A percentile compares a stretch with the other conserved stretches of the same genome.
Evolutionary conservation across 2,888 invertebrate species (phyloP).

Genomic region (Pheosia tremula): DNA sequence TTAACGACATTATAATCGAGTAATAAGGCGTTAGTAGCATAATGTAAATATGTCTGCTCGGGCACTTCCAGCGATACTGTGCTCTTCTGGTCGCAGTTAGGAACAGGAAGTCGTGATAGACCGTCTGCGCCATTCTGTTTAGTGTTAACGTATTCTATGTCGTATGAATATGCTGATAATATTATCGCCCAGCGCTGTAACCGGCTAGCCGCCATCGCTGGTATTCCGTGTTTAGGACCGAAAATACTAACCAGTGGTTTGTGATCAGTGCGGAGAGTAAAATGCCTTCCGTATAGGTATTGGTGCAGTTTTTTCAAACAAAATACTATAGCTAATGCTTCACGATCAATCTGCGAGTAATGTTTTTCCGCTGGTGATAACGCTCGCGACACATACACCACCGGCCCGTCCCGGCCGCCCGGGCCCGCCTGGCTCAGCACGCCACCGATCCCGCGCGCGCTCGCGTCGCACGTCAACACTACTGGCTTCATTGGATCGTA

Average conservation of each 20-base stretch:
- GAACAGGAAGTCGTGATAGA: too few species aligned
- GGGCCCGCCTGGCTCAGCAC: background rate
- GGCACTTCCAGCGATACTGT: background rate
- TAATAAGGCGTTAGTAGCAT: background rate
- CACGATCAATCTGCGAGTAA: slow-evolving; percentile 9
- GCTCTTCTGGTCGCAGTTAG: rapidly evolving
- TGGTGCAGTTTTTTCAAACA: slow-evolving; percentile 5
- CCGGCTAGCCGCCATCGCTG: background rate
- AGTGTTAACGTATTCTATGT: background rate
- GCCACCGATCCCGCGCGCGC: background rate
- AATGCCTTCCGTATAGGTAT: slow-evolving; percentile 6
- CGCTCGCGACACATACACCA: background rate
- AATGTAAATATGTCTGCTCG: slow-evolving; percentile 5
- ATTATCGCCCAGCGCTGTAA: slow-evolving; percentile 2
- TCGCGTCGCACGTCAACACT: background rate
- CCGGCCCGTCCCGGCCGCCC: background rate
- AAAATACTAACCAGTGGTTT: slow-evolving; percentile 1
- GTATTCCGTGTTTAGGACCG: background rate
- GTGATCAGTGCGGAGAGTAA: background rate
- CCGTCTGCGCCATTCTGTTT: too few species aligned
- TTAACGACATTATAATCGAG: slow-evolving; percentile 4
- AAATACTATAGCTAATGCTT: slow-evolving; percentile 9
- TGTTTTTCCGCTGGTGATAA: background rate
- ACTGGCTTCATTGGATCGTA: too few species aligned
- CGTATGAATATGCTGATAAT: slow-evolving; percentile 2